These are phyloP conservation scores for Hesperia comma DNA, from an alignment of 2,888 invertebrate species.

Conservation along the genomic window DNA sequence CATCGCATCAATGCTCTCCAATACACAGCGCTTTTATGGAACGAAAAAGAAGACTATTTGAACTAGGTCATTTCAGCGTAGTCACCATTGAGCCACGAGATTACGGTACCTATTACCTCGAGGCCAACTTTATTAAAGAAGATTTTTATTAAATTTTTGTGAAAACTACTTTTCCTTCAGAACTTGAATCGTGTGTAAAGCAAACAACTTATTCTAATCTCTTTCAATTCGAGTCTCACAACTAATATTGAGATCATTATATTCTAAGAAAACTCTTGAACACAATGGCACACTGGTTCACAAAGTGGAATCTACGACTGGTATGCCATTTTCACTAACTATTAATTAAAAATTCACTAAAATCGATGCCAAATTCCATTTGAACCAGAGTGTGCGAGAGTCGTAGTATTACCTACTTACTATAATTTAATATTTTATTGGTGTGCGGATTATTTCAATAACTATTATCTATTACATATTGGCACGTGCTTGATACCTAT, in stretches of 20 bases:
- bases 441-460: conserved; percentile 12
- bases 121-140: not conserved
- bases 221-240: conserved; percentile 34
- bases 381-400: not conserved
- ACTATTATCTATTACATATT: conserved; percentile 34
- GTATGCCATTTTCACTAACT: not conserved
- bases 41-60: too few relatives aligned
- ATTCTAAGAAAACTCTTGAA: conserved; percentile 23
- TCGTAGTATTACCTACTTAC: not conserved
- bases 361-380: too few relatives aligned
- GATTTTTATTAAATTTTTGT: not conserved
- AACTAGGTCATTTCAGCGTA: too few relatives aligned
- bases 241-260: conserved; percentile 42
- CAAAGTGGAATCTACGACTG: not conserved
- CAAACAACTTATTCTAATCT: conserved; percentile 10
- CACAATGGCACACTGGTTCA: not conserved
- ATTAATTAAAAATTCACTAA: too few relatives aligned
- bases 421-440: not conserved
- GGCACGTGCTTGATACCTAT: conserved; percentile 43
- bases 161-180: not conserved
- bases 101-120: too few relatives aligned
- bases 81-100: too few relatives aligned
- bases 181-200: conserved; percentile 1
- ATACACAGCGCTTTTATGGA: too few relatives aligned
- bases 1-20: too few relatives aligned